Evolutionary conservation across 2,888 invertebrate species (phyloP).

Genomic region (Sepiola atlantica): DNA sequence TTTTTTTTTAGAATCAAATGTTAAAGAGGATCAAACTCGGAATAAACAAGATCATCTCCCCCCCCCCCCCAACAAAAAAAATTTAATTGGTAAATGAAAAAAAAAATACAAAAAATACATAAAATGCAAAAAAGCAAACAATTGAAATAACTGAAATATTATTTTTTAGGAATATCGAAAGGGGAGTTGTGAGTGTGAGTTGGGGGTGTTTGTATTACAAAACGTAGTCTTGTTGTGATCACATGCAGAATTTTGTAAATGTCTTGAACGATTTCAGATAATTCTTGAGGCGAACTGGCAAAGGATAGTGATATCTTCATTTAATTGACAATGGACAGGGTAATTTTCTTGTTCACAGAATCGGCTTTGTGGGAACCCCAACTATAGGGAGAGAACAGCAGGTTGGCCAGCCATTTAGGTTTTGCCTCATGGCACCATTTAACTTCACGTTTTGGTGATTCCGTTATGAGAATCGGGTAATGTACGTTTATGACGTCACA

Average conservation of each 20-base stretch:
- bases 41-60: not conserved
- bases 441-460: not conserved
- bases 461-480: no score
- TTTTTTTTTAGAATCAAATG: not conserved
- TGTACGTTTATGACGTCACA: no score
- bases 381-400: not conserved
- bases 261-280: not conserved
- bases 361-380: not conserved
- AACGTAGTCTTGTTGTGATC: not conserved
- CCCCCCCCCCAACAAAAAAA: no score
- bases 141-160: not conserved
- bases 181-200: not conserved
- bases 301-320: not conserved
- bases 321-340: not conserved
- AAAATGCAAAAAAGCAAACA: not conserved
- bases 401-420: not conserved
- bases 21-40: not conserved
- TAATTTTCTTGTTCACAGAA: conserved; percentile 15
- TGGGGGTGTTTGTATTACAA: not conserved
- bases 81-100: not conserved
- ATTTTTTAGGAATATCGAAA: not conserved
- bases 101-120: not conserved
- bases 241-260: not conserved
- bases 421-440: not conserved
- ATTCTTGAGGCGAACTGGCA: not conserved